A percentile compares a stretch with the other conserved stretches of the same genome.
Evolutionary conservation across 2,113 vertebrate species (phyloP).

Genomic region (Phyllopteryx taeniolatus): DNA sequence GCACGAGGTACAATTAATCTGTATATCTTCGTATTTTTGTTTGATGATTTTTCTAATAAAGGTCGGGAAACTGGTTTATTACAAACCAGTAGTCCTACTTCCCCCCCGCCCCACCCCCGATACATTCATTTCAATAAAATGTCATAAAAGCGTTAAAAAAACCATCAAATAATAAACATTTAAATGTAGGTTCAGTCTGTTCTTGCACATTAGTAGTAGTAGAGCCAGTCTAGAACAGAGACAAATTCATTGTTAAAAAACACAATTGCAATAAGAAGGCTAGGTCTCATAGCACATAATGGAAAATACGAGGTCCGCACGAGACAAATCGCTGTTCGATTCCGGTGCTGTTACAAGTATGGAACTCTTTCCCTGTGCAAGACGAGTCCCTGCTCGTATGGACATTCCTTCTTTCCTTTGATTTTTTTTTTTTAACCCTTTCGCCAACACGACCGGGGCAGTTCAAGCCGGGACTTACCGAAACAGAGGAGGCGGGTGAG

Average conservation of each 20-base stretch:
- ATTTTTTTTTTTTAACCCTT: background rate
- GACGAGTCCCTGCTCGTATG: background rate
- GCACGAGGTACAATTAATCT: too few species aligned
- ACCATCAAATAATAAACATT: too few species aligned
- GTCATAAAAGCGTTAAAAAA: too few species aligned
- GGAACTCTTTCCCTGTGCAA: background rate
- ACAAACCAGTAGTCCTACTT: too few species aligned
- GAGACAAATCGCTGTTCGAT: background rate
- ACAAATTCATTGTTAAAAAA: background rate
- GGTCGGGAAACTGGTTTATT: too few species aligned
- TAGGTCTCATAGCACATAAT: background rate
- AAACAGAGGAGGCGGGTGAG: constrained; percentile 60
- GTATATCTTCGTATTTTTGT: too few species aligned
- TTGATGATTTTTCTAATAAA: too few species aligned
- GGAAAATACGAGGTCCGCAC: background rate
- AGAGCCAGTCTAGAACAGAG: background rate
- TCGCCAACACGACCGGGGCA: background rate
- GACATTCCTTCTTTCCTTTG: background rate
- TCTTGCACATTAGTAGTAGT: too few species aligned
- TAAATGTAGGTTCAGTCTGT: too few species aligned
- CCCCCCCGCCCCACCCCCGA: too few species aligned
- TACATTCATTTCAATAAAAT: too few species aligned
- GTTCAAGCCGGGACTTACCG: constrained; percentile 57
- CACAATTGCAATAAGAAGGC: background rate
- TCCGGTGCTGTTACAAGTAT: background rate